phyloP scores from a whole-genome alignment of 92 coral and sea anemone genomes.

The Siderastrea radians region DNA sequence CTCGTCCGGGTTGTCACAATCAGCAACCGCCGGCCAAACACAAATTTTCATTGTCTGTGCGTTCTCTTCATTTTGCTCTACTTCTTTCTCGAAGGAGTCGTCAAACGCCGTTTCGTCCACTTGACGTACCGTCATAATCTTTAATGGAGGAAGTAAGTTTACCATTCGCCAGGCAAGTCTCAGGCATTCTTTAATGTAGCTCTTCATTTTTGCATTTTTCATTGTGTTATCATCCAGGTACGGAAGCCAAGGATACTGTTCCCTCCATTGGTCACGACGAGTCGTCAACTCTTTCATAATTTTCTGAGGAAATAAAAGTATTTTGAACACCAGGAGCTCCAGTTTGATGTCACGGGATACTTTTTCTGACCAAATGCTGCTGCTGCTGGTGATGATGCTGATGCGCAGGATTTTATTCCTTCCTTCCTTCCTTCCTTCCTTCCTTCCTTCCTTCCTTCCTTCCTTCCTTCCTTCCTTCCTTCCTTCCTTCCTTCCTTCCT shows the following conservation, averaged over 20 bases:
- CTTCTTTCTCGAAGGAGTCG: constrained; percentile 18
- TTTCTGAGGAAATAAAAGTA: background rate
- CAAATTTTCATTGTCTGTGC: constrained; percentile 5
- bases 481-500: background rate
- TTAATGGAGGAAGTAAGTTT: constrained; percentile 44
- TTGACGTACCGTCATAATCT: background rate
- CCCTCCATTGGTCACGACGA: background rate
- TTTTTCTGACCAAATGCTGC: background rate
- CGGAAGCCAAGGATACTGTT: background rate
- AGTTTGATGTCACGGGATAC: background rate
- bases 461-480: background rate
- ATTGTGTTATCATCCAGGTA: constrained; percentile 1
- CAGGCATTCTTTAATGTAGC: constrained; percentile 27
- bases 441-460: background rate
- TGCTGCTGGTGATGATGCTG: background rate
- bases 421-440: background rate
- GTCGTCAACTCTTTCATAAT: background rate
- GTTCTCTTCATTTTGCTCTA: background rate
- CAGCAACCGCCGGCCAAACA: constrained; percentile 33
- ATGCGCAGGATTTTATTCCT: background rate
- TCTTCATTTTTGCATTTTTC: background rate
- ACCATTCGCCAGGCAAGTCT: constrained; percentile 50
- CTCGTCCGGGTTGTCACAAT: background rate
- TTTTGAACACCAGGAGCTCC: background rate
- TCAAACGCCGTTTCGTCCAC: background rate